These are phyloP conservation scores for Protonibea diacanthus DNA, from an alignment of 2,797 vertebrate genomes.

Conservation along the genomic window DNA sequence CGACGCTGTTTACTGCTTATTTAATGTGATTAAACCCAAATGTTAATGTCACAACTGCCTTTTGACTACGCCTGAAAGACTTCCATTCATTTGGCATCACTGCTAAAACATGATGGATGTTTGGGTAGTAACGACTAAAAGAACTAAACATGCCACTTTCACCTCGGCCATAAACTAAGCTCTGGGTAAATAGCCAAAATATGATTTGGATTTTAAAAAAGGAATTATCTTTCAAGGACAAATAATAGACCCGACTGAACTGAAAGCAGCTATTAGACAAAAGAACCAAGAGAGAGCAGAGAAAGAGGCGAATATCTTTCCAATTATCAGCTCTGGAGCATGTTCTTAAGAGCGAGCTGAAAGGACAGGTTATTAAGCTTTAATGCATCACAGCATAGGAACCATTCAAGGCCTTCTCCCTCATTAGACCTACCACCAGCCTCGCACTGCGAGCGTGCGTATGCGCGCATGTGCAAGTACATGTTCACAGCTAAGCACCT, in stretches of 20 bases:
- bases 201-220: conserved; percentile 26
- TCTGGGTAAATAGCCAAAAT: conserved; percentile 53
- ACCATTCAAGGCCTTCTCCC: conserved; percentile 80
- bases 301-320: conserved; percentile 79
- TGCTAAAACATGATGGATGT: conserved; percentile 24
- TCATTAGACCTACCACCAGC: conserved; percentile 77
- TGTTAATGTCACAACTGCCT: conserved; percentile 21
- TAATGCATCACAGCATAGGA: conserved; percentile 82
- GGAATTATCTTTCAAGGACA: conserved; percentile 70
- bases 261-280: conserved; percentile 74
- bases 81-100: conserved; percentile 21
- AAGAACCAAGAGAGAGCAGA: conserved; percentile 71
- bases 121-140: conserved; percentile 24
- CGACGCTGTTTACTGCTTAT: conserved; percentile 2
- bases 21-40: conserved; percentile 31
- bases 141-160: conserved; percentile 50
- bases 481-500: conserved; percentile 65
- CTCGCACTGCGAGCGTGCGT: conserved; percentile 19
- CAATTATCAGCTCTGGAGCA: conserved; percentile 80
- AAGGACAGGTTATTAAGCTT: conserved; percentile 84
- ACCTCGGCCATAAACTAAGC: conserved; percentile 47
- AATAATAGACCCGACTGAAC: conserved; percentile 70
- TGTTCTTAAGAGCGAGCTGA: conserved; percentile 78
- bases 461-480: background rate
- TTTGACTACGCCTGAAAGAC: conserved; percentile 31